Evolutionary conservation across 1,140 invertebrate species (phyloP).

Genomic region (Drosophila parabipectinata): DNA sequence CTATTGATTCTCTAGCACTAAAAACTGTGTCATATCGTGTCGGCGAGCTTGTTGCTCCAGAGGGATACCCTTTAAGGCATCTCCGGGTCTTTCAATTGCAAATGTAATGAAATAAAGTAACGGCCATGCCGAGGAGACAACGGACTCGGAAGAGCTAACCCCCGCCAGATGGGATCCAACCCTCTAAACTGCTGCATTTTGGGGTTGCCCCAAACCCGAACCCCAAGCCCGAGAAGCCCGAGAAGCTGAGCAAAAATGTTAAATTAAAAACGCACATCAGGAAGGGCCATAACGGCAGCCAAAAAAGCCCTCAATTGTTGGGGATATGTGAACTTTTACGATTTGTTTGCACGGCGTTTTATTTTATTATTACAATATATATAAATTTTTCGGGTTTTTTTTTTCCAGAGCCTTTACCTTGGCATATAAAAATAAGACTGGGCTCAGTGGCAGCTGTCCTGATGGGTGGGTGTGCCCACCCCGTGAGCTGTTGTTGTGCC

Average conservation of each 20-base stretch:
- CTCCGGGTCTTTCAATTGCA: constrained; percentile 8
- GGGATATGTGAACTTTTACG: constrained; percentile 60
- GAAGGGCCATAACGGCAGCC: constrained; percentile 24
- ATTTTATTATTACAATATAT: constrained; percentile 66
- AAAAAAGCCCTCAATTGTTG: constrained; percentile 20
- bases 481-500: background rate
- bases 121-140: constrained; percentile 20
- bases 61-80: constrained; percentile 11
- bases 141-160: background rate
- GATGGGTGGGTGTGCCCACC: background rate
- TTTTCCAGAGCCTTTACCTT: constrained; percentile 41
- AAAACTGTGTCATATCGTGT: background rate
- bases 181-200: constrained; percentile 28
- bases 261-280: constrained; percentile 53
- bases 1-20: constrained; percentile 13
- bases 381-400: constrained; percentile 40
- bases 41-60: constrained; percentile 10
- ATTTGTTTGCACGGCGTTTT: constrained; percentile 57
- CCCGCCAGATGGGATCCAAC: constrained; percentile 18
- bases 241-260: constrained; percentile 16
- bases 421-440: constrained; percentile 21
- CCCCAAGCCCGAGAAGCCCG: background rate
- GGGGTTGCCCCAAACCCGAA: constrained; percentile 16
- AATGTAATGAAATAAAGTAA: constrained; percentile 58
- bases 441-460: constrained; percentile 19